Conservation (phyloP, 2,797 vertebrate species). For the Tenualosa thibaudeaui region DNA sequence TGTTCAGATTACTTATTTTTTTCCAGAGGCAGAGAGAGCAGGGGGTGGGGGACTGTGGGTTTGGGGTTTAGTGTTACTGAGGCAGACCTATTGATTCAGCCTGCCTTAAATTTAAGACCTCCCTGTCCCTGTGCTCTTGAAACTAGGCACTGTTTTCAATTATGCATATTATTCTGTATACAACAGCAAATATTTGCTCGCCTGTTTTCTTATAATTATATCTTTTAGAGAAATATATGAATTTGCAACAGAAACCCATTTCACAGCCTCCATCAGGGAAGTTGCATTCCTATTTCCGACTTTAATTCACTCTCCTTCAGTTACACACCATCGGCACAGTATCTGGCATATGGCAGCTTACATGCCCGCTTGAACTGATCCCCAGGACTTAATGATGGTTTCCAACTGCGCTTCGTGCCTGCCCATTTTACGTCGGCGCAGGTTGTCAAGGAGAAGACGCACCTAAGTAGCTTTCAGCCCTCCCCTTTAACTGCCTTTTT, state of each 20-base stretch:
- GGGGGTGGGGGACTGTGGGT: background rate
- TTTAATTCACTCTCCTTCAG: background rate
- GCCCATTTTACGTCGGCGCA: conserved; percentile 51
- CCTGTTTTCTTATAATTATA: no score
- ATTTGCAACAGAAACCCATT: no score
- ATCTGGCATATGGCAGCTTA: background rate
- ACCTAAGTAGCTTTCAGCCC: conserved; percentile 30
- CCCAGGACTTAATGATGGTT: conserved; percentile 13
- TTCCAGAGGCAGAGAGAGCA: background rate
- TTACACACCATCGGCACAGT: background rate
- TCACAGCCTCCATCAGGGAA: background rate
- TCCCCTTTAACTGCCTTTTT: conserved; percentile 59
- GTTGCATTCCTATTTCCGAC: background rate
- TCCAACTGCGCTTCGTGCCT: background rate
- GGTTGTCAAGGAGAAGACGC: conserved; percentile 26
- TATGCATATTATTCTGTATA: no score
- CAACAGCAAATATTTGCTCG: no score
- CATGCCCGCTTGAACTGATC: conserved; percentile 11
- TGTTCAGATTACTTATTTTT: background rate
- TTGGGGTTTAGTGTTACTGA: background rate
- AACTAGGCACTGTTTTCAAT: background rate
- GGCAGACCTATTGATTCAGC: background rate
- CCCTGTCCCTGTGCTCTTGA: background rate
- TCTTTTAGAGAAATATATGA: no score
- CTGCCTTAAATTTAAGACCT: background rate